These are phyloP conservation scores for Puma concolor DNA, from an alignment of 2,113 vertebrate genomes.

Conservation along the genomic window DNA sequence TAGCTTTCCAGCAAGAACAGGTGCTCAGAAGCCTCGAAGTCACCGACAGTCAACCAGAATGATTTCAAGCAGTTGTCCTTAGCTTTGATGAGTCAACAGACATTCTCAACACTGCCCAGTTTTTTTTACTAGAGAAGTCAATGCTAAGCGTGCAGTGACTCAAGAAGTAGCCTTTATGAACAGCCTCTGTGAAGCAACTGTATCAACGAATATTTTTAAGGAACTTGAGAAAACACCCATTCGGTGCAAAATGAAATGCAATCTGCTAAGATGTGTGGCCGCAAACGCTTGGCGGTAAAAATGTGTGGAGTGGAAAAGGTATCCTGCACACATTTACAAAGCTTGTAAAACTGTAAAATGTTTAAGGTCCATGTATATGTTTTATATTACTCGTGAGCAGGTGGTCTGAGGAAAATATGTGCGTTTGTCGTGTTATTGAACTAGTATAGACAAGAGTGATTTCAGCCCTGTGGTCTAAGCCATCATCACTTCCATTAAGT, in stretches of 20 bases:
- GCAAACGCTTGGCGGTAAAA: background rate
- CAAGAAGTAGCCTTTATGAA: background rate
- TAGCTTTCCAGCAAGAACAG: background rate
- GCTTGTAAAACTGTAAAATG: background rate
- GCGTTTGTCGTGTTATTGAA: background rate
- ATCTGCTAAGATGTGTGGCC: background rate
- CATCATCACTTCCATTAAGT: background rate
- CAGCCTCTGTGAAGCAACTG: background rate
- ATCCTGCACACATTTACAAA: background rate
- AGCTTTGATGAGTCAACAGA: background rate
- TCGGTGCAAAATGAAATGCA: background rate
- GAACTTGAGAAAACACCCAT: background rate
- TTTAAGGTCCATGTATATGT: background rate
- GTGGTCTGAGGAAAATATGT: background rate
- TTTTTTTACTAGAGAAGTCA: background rate
- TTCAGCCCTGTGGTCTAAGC: background rate
- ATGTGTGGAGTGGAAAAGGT: background rate
- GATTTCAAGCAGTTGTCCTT: background rate
- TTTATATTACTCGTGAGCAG: background rate
- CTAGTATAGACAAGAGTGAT: background rate
- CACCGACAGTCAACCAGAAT: background rate
- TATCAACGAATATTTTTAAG: background rate
- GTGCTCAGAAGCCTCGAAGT: background rate
- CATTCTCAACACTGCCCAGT: background rate
- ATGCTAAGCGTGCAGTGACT: background rate